Base-by-base conservation (phyloP, 2,797 vertebrate species). In the Gadopsis bispinosus region DNA sequence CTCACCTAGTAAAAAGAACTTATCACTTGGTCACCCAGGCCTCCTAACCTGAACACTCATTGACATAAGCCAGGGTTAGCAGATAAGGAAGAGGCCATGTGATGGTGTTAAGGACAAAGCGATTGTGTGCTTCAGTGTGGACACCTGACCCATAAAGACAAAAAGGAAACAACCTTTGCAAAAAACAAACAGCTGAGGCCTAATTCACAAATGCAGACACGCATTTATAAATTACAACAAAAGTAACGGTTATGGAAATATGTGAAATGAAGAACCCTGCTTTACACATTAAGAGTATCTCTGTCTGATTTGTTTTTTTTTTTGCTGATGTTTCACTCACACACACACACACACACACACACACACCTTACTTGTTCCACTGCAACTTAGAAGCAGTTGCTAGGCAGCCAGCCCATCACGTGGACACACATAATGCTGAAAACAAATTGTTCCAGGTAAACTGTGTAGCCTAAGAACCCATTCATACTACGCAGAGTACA, bases 41-140 rank as follows among this genome's bases (percentile, higher is more conserved):
- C 26, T 77, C 43, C 39, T 13, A 37, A 67, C 48, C 67, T 73
- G 6, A 75, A 77, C 41, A 79, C 59, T 68, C 22, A 12, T 5
- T 58, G 7, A 19, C 65, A 51, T n/a, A 26, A 74, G 43, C 58
- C 43, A 61, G 45, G 17, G 61, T 81, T 39, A 51, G 56, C 37
- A 71, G 75, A 75, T 74, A 71, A 75, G 39, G 41, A 76, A 55
- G 19, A 82, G 55, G 61, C 73, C 77, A 79, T 72, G 59, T 79
- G 66, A 80, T 45, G 31, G 59, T 64, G 78, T 78, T 60, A 70
- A 63, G 61, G 61, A 82, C 73, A 80, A 73, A 87, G 63, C 35
- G 1, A 77, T 47, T 64, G 58, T 91, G 87, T 91, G 89, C 89
- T 91, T 88, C 78, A 83, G 84, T 79, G 77, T 77, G 64, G 61